These are phyloP conservation scores for Protodeltote pygarga DNA, from an alignment of 2,888 invertebrate genomes.

Conservation along the genomic window DNA sequence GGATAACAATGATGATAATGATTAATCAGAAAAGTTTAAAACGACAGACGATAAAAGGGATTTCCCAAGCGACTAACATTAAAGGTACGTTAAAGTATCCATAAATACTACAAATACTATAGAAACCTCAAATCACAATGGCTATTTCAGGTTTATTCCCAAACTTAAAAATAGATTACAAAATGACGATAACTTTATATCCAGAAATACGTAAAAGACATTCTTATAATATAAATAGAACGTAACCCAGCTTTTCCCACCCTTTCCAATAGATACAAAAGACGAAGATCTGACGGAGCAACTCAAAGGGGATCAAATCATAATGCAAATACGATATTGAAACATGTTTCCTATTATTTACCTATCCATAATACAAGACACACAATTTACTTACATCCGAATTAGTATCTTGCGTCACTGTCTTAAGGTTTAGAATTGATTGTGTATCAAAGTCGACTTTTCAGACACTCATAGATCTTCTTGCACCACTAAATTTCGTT, in stretches of 20 bases:
- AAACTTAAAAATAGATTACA: not conserved
- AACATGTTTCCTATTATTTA: conserved; percentile 15
- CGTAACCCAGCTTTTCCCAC: not conserved
- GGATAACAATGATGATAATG: too few relatives aligned
- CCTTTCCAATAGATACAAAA: conserved; percentile 1
- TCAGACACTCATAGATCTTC: conserved; percentile 4
- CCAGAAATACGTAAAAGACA: conserved; percentile 7
- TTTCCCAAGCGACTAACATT: too few relatives aligned
- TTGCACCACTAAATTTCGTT: conserved; percentile 16
- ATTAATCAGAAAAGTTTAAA: too few relatives aligned
- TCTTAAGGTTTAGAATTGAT: conserved; percentile 4
- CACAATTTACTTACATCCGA: not conserved
- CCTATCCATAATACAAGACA: conserved; percentile 1
- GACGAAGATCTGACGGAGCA: not conserved
- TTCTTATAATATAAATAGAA: conserved; percentile 1
- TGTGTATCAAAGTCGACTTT: not conserved
- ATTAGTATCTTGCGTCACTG: conserved; percentile 2
- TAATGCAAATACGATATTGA: conserved; percentile 10
- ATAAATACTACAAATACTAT: too few relatives aligned
- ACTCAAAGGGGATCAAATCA: conserved; percentile 11
- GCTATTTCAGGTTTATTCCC: conserved; percentile 13
- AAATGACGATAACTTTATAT: not conserved
- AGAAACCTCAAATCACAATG: conserved; percentile 20
- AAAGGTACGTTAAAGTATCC: too few relatives aligned
- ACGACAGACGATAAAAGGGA: too few relatives aligned